phyloP scores from a whole-genome alignment of 2,888 invertebrate genomes.

The Apocheima hispidaria region DNA sequence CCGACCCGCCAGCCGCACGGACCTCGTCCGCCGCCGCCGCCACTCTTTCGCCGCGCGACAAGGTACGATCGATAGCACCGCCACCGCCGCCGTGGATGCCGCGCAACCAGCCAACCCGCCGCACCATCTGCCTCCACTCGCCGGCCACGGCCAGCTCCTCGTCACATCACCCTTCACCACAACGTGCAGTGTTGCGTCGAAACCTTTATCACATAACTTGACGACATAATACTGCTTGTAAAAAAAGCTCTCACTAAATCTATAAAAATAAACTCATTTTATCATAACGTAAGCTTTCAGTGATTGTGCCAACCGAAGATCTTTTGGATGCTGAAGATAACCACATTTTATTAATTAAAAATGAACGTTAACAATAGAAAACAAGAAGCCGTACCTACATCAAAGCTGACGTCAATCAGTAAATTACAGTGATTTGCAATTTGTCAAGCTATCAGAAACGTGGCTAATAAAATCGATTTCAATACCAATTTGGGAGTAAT shows the following conservation, averaged over 20 bases:
- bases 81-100: constrained; percentile 50
- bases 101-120: constrained; percentile 55
- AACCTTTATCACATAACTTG: not conserved
- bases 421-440: constrained; percentile 31
- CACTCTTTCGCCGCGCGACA: constrained; percentile 61
- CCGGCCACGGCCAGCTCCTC: constrained; percentile 34
- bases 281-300: constrained; percentile 1
- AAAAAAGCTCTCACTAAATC: not conserved
- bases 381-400: not conserved
- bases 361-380: constrained; percentile 12
- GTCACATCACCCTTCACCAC: constrained; percentile 1
- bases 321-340: not conserved
- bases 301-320: not conserved
- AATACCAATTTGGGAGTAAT: constrained; percentile 29
- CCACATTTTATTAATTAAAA: not conserved
- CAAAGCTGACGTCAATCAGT: constrained; percentile 24
- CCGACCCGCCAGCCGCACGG: constrained; percentile 66
- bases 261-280: not conserved
- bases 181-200: not conserved
- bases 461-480: constrained; percentile 30
- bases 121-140: too few relatives aligned
- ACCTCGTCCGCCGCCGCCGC: constrained; percentile 63
- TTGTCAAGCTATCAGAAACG: constrained; percentile 24
- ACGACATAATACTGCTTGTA: not conserved
- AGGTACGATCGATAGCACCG: constrained; percentile 78